A percentile compares a stretch with the other conserved stretches of the same genome.
phyloP scores from a whole-genome alignment of 2,797 vertebrate species.

The Xenops minutus region DNA sequence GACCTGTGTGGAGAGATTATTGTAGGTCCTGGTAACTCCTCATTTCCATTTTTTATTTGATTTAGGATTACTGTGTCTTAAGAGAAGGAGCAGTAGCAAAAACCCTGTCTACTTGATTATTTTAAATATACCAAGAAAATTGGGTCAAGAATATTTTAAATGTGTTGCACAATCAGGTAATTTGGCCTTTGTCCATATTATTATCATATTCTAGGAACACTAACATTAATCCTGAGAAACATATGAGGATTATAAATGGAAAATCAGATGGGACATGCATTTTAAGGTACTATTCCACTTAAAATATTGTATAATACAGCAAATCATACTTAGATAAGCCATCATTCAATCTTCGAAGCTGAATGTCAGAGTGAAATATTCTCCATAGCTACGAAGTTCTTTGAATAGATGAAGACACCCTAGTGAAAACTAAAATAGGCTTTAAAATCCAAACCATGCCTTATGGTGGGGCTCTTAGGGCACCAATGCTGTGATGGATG shows the following conservation, averaged over 20 bases:
- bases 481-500: accelerated
- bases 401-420: not conserved
- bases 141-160: not conserved
- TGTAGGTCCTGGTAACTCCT: not conserved
- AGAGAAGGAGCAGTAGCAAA: not conserved
- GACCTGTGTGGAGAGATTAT: not conserved
- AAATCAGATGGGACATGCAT: not conserved
- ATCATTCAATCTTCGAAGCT: not conserved
- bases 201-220: not conserved
- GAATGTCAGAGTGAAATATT: not conserved
- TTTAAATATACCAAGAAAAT: not conserved
- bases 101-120: not conserved
- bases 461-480: not conserved
- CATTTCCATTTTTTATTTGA: not conserved
- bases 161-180: not conserved
- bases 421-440: not conserved
- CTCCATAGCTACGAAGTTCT: not conserved
- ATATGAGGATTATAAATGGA: not conserved
- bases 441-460: not conserved
- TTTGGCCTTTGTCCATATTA: not conserved
- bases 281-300: not conserved
- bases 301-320: not conserved
- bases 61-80: not conserved
- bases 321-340: not conserved
- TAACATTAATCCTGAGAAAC: not conserved